These are phyloP conservation scores for Chrysocyon brachyurus DNA, from an alignment of 2,797 vertebrate species.

Conservation along the genomic window DNA sequence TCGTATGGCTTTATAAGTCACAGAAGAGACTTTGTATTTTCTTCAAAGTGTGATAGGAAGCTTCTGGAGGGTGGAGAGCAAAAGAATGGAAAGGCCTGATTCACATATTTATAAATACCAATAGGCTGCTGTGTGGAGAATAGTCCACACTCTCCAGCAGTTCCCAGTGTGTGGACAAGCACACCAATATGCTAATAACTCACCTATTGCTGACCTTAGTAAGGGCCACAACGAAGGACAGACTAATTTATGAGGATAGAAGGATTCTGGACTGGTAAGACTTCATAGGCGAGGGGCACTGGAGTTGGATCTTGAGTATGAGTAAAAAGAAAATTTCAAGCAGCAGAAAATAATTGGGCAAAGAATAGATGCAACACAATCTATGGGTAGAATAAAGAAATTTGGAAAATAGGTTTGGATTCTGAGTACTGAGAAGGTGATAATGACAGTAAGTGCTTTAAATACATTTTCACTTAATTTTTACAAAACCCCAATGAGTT, in stretches of 20 bases:
- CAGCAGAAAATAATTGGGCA: not conserved
- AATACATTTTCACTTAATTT: not conserved
- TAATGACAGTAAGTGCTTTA: not conserved
- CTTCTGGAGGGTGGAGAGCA: not conserved
- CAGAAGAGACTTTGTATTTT: not conserved
- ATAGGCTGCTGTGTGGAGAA: not conserved
- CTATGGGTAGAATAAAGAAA: not conserved
- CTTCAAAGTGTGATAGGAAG: not conserved
- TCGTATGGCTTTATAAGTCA: not conserved
- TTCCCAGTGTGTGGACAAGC: not conserved
- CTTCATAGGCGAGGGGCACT: not conserved
- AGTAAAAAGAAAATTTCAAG: not conserved
- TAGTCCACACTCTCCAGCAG: not conserved
- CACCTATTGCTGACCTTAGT: not conserved
- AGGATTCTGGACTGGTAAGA: not conserved
- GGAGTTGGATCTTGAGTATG: not conserved
- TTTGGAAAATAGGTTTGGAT: not conserved
- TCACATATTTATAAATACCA: not conserved
- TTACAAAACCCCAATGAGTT: not conserved
- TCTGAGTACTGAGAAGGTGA: not conserved
- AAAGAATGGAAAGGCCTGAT: not conserved
- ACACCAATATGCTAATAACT: not conserved
- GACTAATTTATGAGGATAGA: not conserved
- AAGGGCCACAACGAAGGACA: accelerated
- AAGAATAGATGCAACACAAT: not conserved